These are phyloP conservation scores for Polypedilum vanderplanki DNA, from an alignment of 1,140 invertebrate genomes.

Conservation along the genomic window DNA sequence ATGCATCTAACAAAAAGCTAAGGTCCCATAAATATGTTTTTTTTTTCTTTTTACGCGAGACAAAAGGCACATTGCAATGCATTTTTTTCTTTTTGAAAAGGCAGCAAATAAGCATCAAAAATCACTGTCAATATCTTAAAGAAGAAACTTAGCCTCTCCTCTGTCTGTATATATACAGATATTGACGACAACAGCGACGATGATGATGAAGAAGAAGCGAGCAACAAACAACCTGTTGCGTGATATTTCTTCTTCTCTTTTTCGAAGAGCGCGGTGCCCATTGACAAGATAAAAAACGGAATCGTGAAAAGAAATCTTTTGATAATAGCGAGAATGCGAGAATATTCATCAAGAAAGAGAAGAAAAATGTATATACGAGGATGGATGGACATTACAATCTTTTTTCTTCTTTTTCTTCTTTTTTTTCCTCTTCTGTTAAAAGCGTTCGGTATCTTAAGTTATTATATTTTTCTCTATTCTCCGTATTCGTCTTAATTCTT, in stretches of 20 bases:
- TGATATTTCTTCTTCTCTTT: background rate
- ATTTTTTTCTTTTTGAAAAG: too few species aligned
- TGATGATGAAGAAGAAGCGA: background rate
- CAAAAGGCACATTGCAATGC: too few species aligned
- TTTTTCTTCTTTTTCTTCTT: background rate
- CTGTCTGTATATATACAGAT: too few species aligned
- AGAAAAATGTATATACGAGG: too few species aligned
- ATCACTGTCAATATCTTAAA: too few species aligned
- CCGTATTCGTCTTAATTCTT: background rate
- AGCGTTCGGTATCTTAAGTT: conserved; percentile 25
- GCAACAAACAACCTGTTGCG: background rate
- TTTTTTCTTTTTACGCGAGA: too few species aligned
- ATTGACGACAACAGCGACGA: too few species aligned
- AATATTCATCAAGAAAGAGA: conserved; percentile 22
- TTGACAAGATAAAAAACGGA: conserved; percentile 18
- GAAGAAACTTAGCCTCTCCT: too few species aligned
- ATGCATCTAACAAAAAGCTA: too few species aligned
- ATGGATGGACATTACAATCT: conserved; percentile 23
- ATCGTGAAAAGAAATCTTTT: conserved; percentile 13
- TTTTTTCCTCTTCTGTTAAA: background rate
- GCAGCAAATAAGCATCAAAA: too few species aligned
- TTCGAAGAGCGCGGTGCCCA: background rate
- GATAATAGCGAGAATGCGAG: background rate
- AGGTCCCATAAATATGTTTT: too few species aligned
- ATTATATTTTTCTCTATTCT: background rate